phyloP scores from a whole-genome alignment of 2,888 invertebrate species.

The Platycheirus rosarum region DNA sequence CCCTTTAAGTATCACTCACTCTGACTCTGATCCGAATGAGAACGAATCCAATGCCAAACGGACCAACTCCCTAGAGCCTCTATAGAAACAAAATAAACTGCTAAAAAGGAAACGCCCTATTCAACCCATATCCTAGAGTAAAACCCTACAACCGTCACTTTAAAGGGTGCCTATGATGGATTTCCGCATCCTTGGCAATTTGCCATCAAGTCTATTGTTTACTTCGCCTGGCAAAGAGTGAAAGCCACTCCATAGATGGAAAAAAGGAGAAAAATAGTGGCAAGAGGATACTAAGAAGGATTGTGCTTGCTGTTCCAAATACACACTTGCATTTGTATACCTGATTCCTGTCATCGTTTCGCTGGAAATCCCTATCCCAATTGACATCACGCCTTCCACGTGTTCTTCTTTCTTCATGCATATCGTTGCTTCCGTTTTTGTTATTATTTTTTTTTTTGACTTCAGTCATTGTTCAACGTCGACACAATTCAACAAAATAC shows the following conservation, averaged over 20 bases:
- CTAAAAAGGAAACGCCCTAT: constrained; percentile 40
- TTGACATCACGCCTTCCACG: constrained; percentile 25
- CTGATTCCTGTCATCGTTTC: constrained; percentile 25
- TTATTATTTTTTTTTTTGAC: constrained; percentile 8
- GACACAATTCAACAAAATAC: constrained; percentile 34
- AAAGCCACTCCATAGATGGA: constrained; percentile 27
- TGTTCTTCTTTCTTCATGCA: constrained; percentile 2
- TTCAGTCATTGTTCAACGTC: constrained; percentile 35
- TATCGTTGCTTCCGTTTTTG: constrained; percentile 24
- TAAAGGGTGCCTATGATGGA: constrained; percentile 44
- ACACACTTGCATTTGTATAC: constrained; percentile 27
- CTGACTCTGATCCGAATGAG: background rate
- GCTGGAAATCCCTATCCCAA: constrained; percentile 19
- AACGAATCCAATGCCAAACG: constrained; percentile 28
- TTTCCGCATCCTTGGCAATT: constrained; percentile 65
- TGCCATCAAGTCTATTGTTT: constrained; percentile 54
- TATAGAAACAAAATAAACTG: constrained; percentile 19
- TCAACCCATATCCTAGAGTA: constrained; percentile 13
- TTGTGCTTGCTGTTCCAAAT: constrained; percentile 34
- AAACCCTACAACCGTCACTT: constrained; percentile 25
- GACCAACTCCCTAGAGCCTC: no score
- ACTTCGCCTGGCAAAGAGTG: constrained; percentile 43
- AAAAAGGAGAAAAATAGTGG: constrained; percentile 31
- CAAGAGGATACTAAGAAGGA: constrained; percentile 36
- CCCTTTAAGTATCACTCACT: background rate